Percentiles rank a stretch among this genome's conserved stretches.
Conservation (phyloP, 2,888 invertebrate genomes). For the Trichogramma evanescens region DNA sequence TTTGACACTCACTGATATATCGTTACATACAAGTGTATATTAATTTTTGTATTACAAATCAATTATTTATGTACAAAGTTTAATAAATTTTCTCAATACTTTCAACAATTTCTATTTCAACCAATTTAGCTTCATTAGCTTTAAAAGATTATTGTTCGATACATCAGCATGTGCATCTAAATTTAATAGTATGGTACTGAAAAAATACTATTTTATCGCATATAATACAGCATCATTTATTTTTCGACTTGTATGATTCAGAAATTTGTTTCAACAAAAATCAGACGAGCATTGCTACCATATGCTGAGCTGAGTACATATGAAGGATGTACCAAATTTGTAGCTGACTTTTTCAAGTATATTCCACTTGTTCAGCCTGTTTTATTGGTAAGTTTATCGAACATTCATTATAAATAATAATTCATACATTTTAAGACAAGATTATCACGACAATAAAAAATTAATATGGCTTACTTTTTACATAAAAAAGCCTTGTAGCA, state of each 20-base stretch:
- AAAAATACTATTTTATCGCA: background rate
- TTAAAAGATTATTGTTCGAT: background rate
- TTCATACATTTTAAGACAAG: too few relatives aligned
- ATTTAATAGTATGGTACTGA: too few relatives aligned
- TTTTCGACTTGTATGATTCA: conserved; percentile 37
- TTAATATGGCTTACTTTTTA: too few relatives aligned
- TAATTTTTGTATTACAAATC: background rate
- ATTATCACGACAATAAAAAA: too few relatives aligned
- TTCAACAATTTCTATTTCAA: conserved; percentile 13
- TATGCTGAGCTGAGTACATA: conserved; percentile 65
- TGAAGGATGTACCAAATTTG: conserved; percentile 66
- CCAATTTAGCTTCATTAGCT: conserved; percentile 1
- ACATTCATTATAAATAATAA: too few relatives aligned
- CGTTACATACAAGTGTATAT: background rate
- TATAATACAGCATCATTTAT: background rate
- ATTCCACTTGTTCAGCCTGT: conserved; percentile 54
- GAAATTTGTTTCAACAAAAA: conserved; percentile 85
- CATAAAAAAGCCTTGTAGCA: too few relatives aligned
- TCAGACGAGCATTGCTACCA: conserved; percentile 70
- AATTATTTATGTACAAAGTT: background rate
- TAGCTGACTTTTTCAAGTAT: conserved; percentile 71
- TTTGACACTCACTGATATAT: background rate
- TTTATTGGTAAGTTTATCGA: conserved; percentile 58
- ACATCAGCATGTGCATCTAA: too few relatives aligned
- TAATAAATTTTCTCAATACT: conserved; percentile 18